Base-by-base conservation (phyloP, 2,113 vertebrate species). In the Lates calcarifer region DNA sequence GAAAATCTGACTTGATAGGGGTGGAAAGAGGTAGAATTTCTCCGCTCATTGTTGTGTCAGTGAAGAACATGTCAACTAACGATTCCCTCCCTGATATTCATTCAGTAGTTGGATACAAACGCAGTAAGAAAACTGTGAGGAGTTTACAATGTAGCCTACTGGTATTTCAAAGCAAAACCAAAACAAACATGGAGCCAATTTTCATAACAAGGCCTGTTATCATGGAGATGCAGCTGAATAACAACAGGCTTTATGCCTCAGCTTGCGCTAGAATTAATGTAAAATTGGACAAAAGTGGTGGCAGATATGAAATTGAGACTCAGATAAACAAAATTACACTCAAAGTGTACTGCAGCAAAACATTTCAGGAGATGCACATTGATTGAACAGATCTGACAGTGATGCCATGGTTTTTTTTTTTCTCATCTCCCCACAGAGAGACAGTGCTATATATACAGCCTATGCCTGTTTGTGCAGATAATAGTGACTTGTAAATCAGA, bases 161-260 rank as follows among this genome's bases (percentile, higher is more conserved):
- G 73, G 55, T 64, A 10, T 79, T 71, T 75, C 41, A 75, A 47
- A 33, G 33, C 29, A 64, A 68, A 81, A 71, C 61, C 71, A 71
- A 77, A 62, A 74, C 47, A 26, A 82, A 79, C 64, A 35, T 4
- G 6, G 37, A 61, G 49, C 14, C 49, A 58, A 15, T 64, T 73
- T 82, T 74, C 58, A 71, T n/a, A 56, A 55, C 70, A n/a, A 61
- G 56, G 43, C 24, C 39, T 77, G 31, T 77, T 72, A 35, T 83
- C 35, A 51, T 60, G 15, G 66, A 8, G 22, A 66, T 57, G 17
- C 58, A 43, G 82, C 37, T 6, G 11, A 64, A 73, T n/a, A 66
- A 68, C 45, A 68, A 26, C 37, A 55, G 24, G 43, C 53, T 35
- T 66, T 11, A 9, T 47, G 53, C 63, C 56, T 45, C 29, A 41